These are phyloP conservation scores for Aphodius granarius DNA, from an alignment of 2,888 invertebrate genomes.

Conservation along the genomic window DNA sequence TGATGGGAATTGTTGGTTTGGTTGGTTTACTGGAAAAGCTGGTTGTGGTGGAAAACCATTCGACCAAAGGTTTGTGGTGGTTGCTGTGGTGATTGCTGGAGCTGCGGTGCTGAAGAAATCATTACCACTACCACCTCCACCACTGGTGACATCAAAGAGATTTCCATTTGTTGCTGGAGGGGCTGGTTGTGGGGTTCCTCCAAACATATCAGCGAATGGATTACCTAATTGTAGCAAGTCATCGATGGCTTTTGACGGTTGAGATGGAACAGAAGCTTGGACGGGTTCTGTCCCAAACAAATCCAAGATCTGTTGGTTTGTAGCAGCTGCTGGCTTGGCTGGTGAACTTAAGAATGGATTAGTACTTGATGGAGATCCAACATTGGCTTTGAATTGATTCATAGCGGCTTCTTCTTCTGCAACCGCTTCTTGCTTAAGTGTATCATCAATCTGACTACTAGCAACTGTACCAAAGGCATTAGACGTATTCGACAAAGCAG, in stretches of 20 bases:
- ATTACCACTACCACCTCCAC: constrained; percentile 32
- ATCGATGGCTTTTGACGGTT: constrained; percentile 73
- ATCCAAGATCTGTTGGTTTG: constrained; percentile 70
- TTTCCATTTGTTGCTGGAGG: constrained; percentile 40
- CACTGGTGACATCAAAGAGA: constrained; percentile 37
- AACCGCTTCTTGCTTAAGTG: constrained; percentile 81
- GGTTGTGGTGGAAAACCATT: constrained; percentile 44
- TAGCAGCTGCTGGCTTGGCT: constrained; percentile 46
- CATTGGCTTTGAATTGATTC: constrained; percentile 91
- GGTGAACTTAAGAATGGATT: constrained; percentile 86
- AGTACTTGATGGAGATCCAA: constrained; percentile 77
- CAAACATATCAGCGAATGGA: constrained; percentile 81
- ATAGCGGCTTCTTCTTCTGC: constrained; percentile 96
- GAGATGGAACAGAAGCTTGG: constrained; percentile 48
- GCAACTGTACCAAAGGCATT: constrained; percentile 86
- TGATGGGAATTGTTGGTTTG: constrained; percentile 36
- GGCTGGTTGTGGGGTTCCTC: constrained; percentile 12
- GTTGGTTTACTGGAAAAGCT: constrained; percentile 25
- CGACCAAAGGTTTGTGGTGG: constrained; percentile 45
- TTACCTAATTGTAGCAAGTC: constrained; percentile 87
- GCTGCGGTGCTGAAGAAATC: constrained; percentile 29
- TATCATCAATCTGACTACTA: constrained; percentile 80
- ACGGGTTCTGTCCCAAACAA: constrained; percentile 70
- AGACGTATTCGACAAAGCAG: constrained; percentile 85
- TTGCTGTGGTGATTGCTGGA: constrained; percentile 43